Evolutionary conservation across 2,888 invertebrate genomes (phyloP).

Genomic region (Drosophila mayaguana): DNA sequence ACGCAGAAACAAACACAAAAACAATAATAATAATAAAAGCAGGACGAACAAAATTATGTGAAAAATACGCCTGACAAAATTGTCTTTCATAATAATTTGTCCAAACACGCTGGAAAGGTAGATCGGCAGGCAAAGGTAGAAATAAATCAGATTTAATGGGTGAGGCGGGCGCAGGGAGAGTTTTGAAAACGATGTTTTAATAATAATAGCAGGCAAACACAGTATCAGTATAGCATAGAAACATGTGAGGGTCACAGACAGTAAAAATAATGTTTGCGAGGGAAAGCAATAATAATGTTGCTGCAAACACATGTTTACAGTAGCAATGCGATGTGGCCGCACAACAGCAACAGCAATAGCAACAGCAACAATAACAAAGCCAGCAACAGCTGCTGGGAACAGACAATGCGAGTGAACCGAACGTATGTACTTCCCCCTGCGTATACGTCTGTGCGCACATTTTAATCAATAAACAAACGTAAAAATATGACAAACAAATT

Average conservation of each 20-base stretch:
- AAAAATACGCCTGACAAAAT: conserved; percentile 72
- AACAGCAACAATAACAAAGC: conserved; percentile 31
- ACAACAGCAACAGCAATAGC: conserved; percentile 21
- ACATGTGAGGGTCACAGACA: conserved; percentile 16
- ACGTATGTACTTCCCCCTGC: neutral
- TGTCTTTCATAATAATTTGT: conserved; percentile 75
- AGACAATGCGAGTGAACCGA: conserved; percentile 26
- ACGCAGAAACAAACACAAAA: neutral
- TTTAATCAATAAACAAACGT: conserved; percentile 81
- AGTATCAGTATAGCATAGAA: conserved; percentile 12
- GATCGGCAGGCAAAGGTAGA: conserved; percentile 29
- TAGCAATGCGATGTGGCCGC: conserved; percentile 42
- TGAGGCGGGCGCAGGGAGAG: conserved; percentile 39
- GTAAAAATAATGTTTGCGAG: conserved; percentile 49
- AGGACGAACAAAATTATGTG: conserved; percentile 33
- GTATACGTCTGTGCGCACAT: conserved; percentile 57
- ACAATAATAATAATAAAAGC: neutral
- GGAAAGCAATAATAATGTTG: conserved; percentile 60
- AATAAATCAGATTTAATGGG: conserved; percentile 53
- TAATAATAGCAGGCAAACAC: conserved; percentile 49
- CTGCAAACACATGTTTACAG: conserved; percentile 73
- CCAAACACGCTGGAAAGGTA: conserved; percentile 37
- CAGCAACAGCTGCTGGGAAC: conserved; percentile 52
- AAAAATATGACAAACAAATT: conserved; percentile 81
- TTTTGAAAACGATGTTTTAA: conserved; percentile 68